Percentiles rank a stretch among this genome's conserved stretches.
Conservation (phyloP, 2,797 vertebrate genomes). For the Buphagus erythrorhynchus region DNA sequence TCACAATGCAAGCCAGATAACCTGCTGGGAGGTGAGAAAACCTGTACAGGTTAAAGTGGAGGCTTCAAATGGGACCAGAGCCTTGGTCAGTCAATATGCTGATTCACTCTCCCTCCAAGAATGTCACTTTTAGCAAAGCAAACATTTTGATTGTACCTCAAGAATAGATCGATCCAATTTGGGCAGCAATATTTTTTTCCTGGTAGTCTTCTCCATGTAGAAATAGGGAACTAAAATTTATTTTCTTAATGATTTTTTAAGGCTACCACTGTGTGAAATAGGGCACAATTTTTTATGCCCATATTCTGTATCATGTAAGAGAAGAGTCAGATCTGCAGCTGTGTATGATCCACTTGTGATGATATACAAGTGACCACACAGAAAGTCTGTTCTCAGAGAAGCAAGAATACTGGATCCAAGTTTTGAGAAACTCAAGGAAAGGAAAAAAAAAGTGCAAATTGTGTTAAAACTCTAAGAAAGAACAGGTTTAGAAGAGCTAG, state of each 20-base stretch:
- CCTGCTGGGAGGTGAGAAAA: background rate
- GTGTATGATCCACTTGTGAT: fast-evolving
- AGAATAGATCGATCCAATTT: background rate
- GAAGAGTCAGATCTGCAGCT: background rate
- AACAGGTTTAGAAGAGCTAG: background rate
- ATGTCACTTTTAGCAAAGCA: background rate
- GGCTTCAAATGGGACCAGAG: background rate
- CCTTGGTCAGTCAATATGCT: background rate
- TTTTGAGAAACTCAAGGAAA: background rate
- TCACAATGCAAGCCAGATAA: background rate
- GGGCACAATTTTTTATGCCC: background rate
- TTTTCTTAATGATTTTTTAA: background rate
- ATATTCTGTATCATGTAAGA: background rate
- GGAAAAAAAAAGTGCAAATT: background rate
- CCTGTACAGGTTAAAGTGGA: background rate
- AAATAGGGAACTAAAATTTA: background rate
- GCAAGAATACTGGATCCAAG: background rate
- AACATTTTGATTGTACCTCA: background rate
- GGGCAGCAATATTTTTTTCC: background rate
- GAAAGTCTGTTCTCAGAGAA: background rate
- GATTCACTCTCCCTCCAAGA: background rate
- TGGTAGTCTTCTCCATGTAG: background rate
- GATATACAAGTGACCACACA: background rate
- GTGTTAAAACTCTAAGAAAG: background rate
- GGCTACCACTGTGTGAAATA: background rate